Evolutionary conservation across 2,888 invertebrate genomes (phyloP).

Genomic region (Nephrotoma appendiculata): DNA sequence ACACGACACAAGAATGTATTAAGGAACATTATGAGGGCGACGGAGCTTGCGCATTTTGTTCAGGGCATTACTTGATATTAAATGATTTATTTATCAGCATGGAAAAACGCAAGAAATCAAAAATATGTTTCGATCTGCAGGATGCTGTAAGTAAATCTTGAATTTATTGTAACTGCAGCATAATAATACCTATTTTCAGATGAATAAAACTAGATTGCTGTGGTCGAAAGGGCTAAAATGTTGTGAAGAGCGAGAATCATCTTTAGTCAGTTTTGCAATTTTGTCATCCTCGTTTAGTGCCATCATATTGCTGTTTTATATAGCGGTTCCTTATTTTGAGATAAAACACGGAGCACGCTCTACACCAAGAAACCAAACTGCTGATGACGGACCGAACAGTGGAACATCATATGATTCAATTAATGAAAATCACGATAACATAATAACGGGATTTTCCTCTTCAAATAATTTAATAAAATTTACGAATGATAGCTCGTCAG

Average conservation of each 20-base stretch:
- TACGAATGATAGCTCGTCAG: not conserved
- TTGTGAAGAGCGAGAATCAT: slow-evolving; percentile 5
- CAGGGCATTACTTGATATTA: not conserved
- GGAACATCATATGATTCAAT: not conserved
- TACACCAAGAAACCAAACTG: not conserved
- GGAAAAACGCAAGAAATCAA: not conserved
- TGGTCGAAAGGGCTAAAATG: slow-evolving; percentile 12
- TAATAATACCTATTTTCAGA: slow-evolving; percentile 5
- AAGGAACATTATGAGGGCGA: not conserved
- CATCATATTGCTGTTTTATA: not conserved
- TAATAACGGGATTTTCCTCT: not conserved
- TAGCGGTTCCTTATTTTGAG: not conserved
- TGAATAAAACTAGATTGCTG: slow-evolving; percentile 10
- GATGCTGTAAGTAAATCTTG: not conserved
- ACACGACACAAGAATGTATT: not conserved
- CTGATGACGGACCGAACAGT: not conserved
- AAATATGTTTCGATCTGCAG: slow-evolving; percentile 5
- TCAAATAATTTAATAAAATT: not conserved
- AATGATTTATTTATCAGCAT: not conserved
- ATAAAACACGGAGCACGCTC: not conserved
- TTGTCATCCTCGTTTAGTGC: not conserved
- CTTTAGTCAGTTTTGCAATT: not conserved
- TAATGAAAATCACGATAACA: not conserved
- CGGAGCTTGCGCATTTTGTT: not conserved
- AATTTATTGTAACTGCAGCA: not conserved